Evolutionary conservation across 2,113 vertebrate genomes (phyloP).

Genomic region (cattle (Bos taurus)): ARS-UCD2.0 NC_037346.1:16469001-16469500

Average conservation of each 20-base stretch:
- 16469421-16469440: background rate
- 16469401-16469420: background rate
- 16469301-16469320: background rate
- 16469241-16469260: background rate
- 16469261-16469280: background rate
- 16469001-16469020: background rate
- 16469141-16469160: background rate
- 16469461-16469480: background rate
- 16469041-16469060: background rate
- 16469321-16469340: background rate
- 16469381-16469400: background rate
- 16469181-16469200: background rate
- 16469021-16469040: background rate
- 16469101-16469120: background rate
- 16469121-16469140: background rate
- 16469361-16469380: background rate
- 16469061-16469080: fast-evolving
- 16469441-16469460: background rate
- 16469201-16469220: background rate
- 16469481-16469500: background rate
- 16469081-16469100: background rate
- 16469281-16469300: background rate
- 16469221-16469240: background rate
- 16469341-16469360: background rate
- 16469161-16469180: background rate